Conservation (phyloP, 2,113 vertebrate genomes). For the Xiphorhynchus elegans region DNA sequence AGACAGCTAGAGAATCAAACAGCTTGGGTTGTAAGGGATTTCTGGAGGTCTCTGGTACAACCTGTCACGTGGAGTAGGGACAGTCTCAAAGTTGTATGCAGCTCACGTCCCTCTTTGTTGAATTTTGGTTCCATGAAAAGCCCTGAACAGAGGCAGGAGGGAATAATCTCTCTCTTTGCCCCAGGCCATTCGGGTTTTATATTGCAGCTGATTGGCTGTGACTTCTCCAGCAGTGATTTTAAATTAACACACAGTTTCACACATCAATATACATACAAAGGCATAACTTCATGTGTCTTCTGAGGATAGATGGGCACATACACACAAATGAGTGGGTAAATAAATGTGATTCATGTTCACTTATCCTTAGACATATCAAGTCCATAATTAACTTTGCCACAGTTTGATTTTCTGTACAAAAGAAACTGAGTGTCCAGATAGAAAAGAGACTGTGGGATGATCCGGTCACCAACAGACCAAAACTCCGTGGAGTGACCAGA, state of each 20-base stretch:
- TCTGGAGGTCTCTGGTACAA: neutral
- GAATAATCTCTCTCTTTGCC: neutral
- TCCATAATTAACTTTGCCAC: neutral
- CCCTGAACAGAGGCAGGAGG: neutral
- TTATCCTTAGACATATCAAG: neutral
- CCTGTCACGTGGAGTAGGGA: neutral
- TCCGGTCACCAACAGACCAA: neutral
- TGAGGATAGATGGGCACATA: accelerated
- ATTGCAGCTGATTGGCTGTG: neutral
- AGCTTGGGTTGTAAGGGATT: neutral
- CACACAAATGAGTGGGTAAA: neutral
- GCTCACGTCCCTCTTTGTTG: neutral
- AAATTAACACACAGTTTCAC: neutral
- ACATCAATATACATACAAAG: neutral
- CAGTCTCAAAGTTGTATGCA: neutral
- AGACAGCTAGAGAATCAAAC: neutral
- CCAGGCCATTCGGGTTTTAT: neutral
- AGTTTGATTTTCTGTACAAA: neutral
- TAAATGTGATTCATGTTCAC: neutral
- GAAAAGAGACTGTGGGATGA: neutral
- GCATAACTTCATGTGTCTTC: neutral
- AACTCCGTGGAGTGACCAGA: accelerated
- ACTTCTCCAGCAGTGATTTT: neutral
- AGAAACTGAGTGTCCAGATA: neutral
- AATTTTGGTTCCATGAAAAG: neutral